These are phyloP conservation scores for Heterodera filipjevi DNA, from an alignment of 2,888 invertebrate genomes.

Conservation along the genomic window DNA sequence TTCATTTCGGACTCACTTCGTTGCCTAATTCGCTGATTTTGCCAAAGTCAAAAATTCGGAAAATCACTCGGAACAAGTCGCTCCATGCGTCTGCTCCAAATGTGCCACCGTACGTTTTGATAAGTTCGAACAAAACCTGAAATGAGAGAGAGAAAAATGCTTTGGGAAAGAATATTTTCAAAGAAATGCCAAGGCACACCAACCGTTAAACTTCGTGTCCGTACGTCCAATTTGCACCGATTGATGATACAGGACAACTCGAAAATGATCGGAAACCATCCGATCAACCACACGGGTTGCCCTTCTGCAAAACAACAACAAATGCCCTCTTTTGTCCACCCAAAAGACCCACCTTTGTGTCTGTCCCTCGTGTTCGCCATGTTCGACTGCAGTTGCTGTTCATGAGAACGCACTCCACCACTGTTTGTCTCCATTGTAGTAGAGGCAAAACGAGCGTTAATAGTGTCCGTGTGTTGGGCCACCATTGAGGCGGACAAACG, in stretches of 20 bases:
- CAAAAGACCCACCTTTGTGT: background rate
- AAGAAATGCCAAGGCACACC: no score
- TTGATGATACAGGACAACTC: conserved; percentile 82
- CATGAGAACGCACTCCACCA: conserved; percentile 69
- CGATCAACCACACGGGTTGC: conserved; percentile 95
- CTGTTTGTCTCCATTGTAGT: conserved; percentile 69
- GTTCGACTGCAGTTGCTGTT: conserved; percentile 29
- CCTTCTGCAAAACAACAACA: conserved; percentile 3
- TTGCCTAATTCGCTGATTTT: conserved; percentile 92
- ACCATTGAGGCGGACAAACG: conserved; percentile 92
- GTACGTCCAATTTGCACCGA: conserved; percentile 90
- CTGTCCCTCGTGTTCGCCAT: background rate
- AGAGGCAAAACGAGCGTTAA: conserved; percentile 35
- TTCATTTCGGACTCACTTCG: conserved; percentile 70
- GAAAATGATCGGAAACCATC: conserved; percentile 98
- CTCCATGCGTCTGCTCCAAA: conserved; percentile 94
- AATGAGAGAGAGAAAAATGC: background rate
- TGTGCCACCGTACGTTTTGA: conserved; percentile 85
- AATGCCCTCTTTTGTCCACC: no score
- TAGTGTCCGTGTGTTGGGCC: conserved; percentile 72
- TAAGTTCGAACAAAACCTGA: conserved; percentile 87
- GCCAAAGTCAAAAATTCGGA: conserved; percentile 98
- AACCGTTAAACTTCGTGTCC: conserved; percentile 74
- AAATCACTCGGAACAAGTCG: conserved; percentile 91
- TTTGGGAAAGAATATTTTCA: background rate